Evolutionary conservation across 2,888 invertebrate genomes (phyloP).

Genomic region (Eristalis arbustorum): DNA sequence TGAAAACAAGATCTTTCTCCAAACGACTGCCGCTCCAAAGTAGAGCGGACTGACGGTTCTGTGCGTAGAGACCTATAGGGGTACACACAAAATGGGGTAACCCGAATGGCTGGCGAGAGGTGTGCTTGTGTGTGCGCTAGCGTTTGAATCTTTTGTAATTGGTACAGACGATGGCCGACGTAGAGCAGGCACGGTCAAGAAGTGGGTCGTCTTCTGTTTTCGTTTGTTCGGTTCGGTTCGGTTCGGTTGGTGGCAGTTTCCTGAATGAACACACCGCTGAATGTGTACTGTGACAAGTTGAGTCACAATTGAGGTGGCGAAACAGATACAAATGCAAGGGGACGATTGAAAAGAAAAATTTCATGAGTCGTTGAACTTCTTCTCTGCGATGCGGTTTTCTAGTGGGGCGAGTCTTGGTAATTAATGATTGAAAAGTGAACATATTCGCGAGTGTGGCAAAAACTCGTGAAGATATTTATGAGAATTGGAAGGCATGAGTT

Average conservation of each 20-base stretch:
- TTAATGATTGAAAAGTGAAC: constrained; percentile 47
- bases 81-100: constrained; percentile 42
- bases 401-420: neutral
- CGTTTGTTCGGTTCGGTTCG: constrained; percentile 26
- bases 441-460: constrained; percentile 22
- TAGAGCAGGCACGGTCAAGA: constrained; percentile 17
- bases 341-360: constrained; percentile 2
- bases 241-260: constrained; percentile 20
- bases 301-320: constrained; percentile 22
- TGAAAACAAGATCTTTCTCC: constrained; percentile 58
- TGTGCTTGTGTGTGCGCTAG: neutral
- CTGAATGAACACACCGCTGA: constrained; percentile 31
- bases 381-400: constrained; percentile 3
- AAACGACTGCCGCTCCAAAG: constrained; percentile 21
- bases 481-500: neutral
- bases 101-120: constrained; percentile 10
- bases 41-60: constrained; percentile 28
- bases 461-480: neutral
- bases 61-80: constrained; percentile 57
- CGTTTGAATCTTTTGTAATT: constrained; percentile 5
- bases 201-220: constrained; percentile 51
- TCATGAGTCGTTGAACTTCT: constrained; percentile 53
- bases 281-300: constrained; percentile 29
- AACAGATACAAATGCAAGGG: constrained; percentile 27
- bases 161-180: neutral